These are phyloP conservation scores for Microcebus jonahi DNA, from an alignment of 2,113 vertebrate genomes.

Conservation along the genomic window DNA sequence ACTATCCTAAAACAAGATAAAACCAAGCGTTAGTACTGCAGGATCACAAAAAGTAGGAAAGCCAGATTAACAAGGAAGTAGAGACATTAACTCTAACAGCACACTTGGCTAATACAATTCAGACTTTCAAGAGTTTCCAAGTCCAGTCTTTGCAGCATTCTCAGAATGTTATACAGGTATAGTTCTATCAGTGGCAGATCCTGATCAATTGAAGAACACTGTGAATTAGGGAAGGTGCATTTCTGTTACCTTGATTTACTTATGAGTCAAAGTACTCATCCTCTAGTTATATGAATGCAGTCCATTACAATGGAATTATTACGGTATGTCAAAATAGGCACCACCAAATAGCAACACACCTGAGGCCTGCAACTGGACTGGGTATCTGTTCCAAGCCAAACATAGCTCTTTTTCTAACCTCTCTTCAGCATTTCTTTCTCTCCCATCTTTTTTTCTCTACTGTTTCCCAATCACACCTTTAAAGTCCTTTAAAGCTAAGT, in stretches of 20 bases:
- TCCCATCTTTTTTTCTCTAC: neutral
- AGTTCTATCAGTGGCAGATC: constrained; percentile 4
- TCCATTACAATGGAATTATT: neutral
- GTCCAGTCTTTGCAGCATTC: neutral
- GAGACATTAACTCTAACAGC: neutral
- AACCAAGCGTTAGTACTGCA: neutral
- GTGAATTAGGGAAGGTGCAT: neutral
- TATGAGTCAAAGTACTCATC: neutral
- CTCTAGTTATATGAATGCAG: neutral
- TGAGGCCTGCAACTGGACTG: neutral
- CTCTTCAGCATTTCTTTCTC: neutral
- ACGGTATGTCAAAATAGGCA: constrained; percentile 13
- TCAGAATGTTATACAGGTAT: neutral
- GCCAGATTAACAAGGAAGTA: neutral
- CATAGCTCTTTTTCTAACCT: constrained; percentile 20
- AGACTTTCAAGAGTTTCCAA: neutral
- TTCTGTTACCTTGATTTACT: constrained; percentile 32
- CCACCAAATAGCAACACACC: neutral
- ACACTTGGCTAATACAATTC: neutral
- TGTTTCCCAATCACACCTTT: constrained; percentile 19
- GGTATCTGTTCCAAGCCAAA: constrained; percentile 2
- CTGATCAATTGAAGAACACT: neutral
- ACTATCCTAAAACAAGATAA: constrained; percentile 23
- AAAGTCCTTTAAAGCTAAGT: constrained; percentile 18
- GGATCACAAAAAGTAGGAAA: constrained; percentile 5